Percentiles rank a stretch among this genome's conserved stretches.
Conservation (phyloP, 1,140 invertebrate genomes). For the Meloidogyne exigua region DNA sequence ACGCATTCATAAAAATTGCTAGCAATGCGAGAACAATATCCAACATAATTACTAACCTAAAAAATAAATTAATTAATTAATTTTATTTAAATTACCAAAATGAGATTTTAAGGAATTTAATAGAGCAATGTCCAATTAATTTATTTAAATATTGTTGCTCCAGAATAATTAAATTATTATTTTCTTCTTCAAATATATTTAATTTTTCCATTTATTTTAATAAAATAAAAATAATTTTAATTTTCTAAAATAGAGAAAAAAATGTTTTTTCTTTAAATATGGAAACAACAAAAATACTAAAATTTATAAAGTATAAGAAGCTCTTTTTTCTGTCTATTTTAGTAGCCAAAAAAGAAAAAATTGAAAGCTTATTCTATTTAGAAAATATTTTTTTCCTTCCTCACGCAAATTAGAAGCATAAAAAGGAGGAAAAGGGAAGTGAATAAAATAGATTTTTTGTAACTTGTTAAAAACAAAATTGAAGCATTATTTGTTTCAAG, state of each 20-base stretch:
- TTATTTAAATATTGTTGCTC: neutral
- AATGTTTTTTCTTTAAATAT: no score
- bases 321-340: no score
- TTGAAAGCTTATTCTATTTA: neutral
- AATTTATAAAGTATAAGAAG: no score
- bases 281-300: no score
- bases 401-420: slow-evolving; percentile 1
- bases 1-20: slow-evolving; percentile 17
- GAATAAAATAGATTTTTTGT: neutral
- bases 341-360: neutral
- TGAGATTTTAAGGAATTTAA: slow-evolving; percentile 4
- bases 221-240: no score
- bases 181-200: neutral
- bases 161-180: neutral
- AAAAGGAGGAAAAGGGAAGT: neutral
- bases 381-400: neutral
- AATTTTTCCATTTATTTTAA: neutral
- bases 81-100: slow-evolving; percentile 11
- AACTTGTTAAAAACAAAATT: neutral
- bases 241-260: no score
- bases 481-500: no score
- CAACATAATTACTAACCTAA: slow-evolving; percentile 18
- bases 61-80: no score
- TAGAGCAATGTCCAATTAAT: neutral
- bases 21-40: slow-evolving; percentile 25